These are phyloP conservation scores for Pristis pectinata DNA, from an alignment of 2,797 vertebrate species.

Conservation along the genomic window DNA sequence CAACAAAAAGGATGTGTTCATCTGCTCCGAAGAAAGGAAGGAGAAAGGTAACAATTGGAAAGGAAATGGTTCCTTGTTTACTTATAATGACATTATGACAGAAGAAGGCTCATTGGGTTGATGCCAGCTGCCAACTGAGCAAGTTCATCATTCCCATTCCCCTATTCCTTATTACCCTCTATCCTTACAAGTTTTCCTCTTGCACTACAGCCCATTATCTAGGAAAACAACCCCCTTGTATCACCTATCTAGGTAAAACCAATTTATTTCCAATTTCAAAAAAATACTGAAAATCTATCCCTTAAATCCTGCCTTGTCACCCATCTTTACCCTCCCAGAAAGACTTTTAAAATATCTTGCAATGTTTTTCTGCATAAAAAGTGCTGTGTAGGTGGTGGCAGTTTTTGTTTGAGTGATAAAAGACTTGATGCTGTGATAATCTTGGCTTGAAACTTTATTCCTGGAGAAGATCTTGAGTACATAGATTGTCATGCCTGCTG, in stretches of 20 bases:
- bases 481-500: not conserved
- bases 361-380: not conserved
- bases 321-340: not conserved
- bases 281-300: not conserved
- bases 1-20: not conserved
- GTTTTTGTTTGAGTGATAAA: no score
- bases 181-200: no score
- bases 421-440: not conserved
- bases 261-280: not conserved
- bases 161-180: no score
- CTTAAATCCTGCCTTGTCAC: not conserved
- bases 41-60: not conserved
- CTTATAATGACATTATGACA: no score
- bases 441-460: not conserved
- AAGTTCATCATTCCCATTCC: no score
- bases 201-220: no score
- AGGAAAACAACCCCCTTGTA: no score
- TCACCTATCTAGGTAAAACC: no score
- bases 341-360: not conserved
- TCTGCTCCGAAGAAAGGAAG: slow-evolving; percentile 13
- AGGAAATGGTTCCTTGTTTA: no score
- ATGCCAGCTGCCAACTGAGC: no score
- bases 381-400: not conserved
- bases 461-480: not conserved
- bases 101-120: no score